phyloP scores from a whole-genome alignment of 2,113 vertebrate species.

The Stigmatopora argus region DNA sequence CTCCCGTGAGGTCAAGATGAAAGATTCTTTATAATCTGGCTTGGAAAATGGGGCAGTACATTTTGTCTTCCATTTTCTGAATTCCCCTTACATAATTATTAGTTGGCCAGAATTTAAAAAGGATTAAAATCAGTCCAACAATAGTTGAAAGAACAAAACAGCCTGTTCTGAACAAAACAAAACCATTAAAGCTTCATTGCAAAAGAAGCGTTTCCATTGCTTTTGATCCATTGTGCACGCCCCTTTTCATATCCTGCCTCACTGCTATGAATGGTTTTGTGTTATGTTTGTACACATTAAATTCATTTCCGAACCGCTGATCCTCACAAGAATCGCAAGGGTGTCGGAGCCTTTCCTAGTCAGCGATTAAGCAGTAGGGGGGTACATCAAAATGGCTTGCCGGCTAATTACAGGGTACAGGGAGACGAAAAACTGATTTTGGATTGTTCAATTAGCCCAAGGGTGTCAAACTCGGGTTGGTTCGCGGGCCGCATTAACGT shows the following conservation, averaged over 20 bases:
- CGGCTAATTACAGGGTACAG: too few relatives aligned
- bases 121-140: conserved; percentile 29
- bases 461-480: too few relatives aligned
- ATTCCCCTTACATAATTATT: conserved; percentile 28
- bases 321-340: too few relatives aligned
- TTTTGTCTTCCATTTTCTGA: conserved; percentile 8
- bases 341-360: too few relatives aligned
- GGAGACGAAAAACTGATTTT: too few relatives aligned
- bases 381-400: too few relatives aligned
- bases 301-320: too few relatives aligned
- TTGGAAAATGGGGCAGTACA: not conserved
- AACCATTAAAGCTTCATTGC: conserved; percentile 4
- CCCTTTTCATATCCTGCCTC: not conserved
- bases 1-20: conserved; percentile 5
- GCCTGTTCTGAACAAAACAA: not conserved
- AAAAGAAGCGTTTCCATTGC: conserved; percentile 2
- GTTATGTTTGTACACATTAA: not conserved
- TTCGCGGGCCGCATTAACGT: too few relatives aligned
- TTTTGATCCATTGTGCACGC: not conserved
- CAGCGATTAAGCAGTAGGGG: too few relatives aligned
- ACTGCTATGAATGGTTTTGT: not conserved
- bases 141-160: conserved; percentile 16
- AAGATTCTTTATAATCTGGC: conserved; percentile 1
- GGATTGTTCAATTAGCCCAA: too few relatives aligned
- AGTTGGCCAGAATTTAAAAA: conserved; percentile 14